phyloP scores from a whole-genome alignment of 2,888 invertebrate genomes.

The Labia minor region DNA sequence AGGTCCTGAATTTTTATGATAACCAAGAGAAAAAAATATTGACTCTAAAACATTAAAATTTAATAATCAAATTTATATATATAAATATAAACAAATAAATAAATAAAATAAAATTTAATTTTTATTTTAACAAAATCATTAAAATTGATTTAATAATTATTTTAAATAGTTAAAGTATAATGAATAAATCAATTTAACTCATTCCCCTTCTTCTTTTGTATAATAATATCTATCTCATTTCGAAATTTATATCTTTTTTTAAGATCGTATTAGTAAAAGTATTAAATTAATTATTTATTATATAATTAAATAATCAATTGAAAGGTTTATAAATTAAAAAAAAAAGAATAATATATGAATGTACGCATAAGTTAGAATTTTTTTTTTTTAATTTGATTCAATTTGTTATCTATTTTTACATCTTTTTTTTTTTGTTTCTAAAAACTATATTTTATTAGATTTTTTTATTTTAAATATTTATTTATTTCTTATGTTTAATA shows the following conservation, averaged over 20 bases:
- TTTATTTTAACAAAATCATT: not conserved
- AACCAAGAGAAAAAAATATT: too few species aligned
- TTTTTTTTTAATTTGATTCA: too few species aligned
- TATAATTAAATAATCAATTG: constrained; percentile 13
- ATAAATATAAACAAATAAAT: not conserved
- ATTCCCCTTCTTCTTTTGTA: too few species aligned
- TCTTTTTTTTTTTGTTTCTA: too few species aligned
- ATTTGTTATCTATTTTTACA: too few species aligned
- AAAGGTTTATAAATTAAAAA: not conserved
- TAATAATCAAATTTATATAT: not conserved
- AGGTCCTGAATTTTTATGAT: not conserved
- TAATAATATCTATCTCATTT: too few species aligned
- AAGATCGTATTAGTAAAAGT: not conserved
- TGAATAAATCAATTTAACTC: not conserved
- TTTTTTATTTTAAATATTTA: too few species aligned
- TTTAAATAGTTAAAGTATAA: not conserved
- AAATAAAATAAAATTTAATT: not conserved
- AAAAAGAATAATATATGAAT: not conserved
- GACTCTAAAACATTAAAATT: too few species aligned
- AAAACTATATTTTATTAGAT: too few species aligned
- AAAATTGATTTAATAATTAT: not conserved
- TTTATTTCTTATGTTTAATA: too few species aligned
- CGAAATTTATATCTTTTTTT: not conserved
- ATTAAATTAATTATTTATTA: not conserved
- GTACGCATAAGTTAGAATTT: too few species aligned